Conservation (phyloP, 53 echinoderm and acorn worm genomes). For the Patiria pectinifera region DNA sequence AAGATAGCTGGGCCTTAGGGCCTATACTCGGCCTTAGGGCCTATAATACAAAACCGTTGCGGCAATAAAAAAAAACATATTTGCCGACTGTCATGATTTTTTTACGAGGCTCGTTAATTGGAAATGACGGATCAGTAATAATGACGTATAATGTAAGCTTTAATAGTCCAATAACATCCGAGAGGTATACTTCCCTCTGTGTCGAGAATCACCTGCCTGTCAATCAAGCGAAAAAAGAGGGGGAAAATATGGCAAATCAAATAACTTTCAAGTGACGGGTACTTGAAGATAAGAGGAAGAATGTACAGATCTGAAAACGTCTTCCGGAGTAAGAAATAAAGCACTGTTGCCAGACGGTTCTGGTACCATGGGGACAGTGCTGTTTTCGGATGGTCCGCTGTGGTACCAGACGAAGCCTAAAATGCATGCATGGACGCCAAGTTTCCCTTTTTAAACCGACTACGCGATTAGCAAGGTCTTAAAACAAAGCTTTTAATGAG, state of each 20-base stretch:
- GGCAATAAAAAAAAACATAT: slow-evolving; percentile 36
- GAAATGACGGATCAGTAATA: slow-evolving; percentile 45
- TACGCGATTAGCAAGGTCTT: too few relatives aligned
- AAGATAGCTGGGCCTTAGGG: not conserved
- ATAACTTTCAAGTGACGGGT: not conserved
- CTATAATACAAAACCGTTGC: not conserved
- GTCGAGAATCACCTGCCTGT: not conserved
- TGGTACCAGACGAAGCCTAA: too few relatives aligned
- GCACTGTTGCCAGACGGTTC: not conserved
- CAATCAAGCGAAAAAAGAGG: not conserved
- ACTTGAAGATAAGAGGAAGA: not conserved
- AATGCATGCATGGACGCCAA: too few relatives aligned
- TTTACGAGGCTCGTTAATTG: slow-evolving; percentile 53
- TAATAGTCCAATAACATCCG: slow-evolving; percentile 1
- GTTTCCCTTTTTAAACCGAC: too few relatives aligned
- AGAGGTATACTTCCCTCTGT: not conserved
- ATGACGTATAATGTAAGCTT: not conserved
- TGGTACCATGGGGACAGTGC: not conserved
- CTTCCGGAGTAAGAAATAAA: not conserved
- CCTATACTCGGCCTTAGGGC: not conserved
- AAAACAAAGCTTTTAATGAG: too few relatives aligned
- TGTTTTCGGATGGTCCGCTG: not conserved
- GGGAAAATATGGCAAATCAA: not conserved
- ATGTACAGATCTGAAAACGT: not conserved
- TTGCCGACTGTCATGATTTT: slow-evolving; percentile 42